A percentile compares a stretch with the other conserved stretches of the same genome.
phyloP scores from a whole-genome alignment of 1,140 invertebrate genomes.

The Drosophila chauvacae region DNA sequence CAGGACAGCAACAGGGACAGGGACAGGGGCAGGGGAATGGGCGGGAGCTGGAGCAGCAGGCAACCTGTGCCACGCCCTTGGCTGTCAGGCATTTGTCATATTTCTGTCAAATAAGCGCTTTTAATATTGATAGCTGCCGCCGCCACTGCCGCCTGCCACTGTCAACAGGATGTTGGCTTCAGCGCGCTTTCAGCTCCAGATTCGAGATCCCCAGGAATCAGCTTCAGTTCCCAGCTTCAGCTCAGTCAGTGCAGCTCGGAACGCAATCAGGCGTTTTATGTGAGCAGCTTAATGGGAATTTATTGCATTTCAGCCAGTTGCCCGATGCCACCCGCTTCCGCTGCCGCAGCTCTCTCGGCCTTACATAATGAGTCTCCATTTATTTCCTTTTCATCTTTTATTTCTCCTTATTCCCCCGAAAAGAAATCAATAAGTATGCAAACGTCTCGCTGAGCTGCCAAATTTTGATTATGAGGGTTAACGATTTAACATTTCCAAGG shows the following conservation, averaged over 20 bases:
- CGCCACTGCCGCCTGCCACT: slow-evolving; percentile 46
- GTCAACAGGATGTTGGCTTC: slow-evolving; percentile 81
- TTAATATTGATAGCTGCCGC: slow-evolving; percentile 80
- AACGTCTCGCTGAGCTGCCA: slow-evolving; percentile 57
- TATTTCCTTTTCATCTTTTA: slow-evolving; percentile 39
- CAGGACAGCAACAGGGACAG: slow-evolving; percentile 34
- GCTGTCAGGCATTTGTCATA: slow-evolving; percentile 82
- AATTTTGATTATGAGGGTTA: slow-evolving; percentile 73
- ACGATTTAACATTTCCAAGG: slow-evolving; percentile 29
- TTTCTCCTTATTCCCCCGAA: slow-evolving; percentile 2
- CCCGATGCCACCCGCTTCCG: slow-evolving; percentile 20
- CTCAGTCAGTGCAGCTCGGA: slow-evolving; percentile 46
- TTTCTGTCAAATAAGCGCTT: slow-evolving; percentile 83
- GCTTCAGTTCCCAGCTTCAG: slow-evolving; percentile 16
- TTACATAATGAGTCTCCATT: slow-evolving; percentile 66
- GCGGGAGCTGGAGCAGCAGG: slow-evolving; percentile 11
- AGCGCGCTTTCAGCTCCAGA: slow-evolving; percentile 59
- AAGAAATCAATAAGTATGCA: slow-evolving; percentile 64
- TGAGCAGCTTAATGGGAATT: slow-evolving; percentile 81
- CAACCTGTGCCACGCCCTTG: slow-evolving; percentile 67
- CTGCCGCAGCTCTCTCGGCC: slow-evolving; percentile 15
- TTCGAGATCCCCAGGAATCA: slow-evolving; percentile 17
- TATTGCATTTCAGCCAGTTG: slow-evolving; percentile 69
- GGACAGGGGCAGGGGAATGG: neutral
- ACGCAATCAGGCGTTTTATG: slow-evolving; percentile 82